Conservation (phyloP, 1,140 invertebrate genomes). For the Zophobas atratus region DNA sequence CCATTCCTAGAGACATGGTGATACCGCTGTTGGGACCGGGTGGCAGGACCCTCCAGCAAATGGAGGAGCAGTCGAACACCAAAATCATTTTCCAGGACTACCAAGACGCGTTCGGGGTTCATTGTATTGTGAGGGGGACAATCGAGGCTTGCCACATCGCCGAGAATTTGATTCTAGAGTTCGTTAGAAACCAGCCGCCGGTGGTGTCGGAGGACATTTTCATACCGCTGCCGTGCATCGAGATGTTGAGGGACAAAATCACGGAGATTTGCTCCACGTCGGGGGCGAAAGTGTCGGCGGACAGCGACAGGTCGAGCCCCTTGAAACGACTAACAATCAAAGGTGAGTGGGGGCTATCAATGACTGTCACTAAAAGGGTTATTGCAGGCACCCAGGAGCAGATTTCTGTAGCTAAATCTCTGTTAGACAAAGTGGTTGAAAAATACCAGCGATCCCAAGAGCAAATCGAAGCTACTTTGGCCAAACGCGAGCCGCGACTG, state of each 20-base stretch:
- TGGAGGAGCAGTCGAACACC: conserved; percentile 80
- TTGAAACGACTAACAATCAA: conserved; percentile 66
- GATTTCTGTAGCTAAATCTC: conserved; percentile 71
- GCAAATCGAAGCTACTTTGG: conserved; percentile 69
- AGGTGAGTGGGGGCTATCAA: conserved; percentile 57
- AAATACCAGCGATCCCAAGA: conserved; percentile 70
- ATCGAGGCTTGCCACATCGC: conserved; percentile 77
- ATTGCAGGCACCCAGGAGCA: conserved; percentile 69
- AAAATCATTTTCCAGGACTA: conserved; percentile 76
- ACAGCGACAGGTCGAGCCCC: conserved; percentile 56
- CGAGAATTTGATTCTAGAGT: conserved; percentile 79
- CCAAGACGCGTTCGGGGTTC: conserved; percentile 70
- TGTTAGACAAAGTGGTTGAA: conserved; percentile 75
- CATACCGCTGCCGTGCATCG: conserved; percentile 76
- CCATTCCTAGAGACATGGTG: conserved; percentile 69
- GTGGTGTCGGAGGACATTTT: conserved; percentile 76
- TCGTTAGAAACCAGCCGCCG: conserved; percentile 78
- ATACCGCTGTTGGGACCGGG: conserved; percentile 75
- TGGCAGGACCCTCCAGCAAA: conserved; percentile 78
- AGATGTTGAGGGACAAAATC: conserved; percentile 80
- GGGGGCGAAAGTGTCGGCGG: conserved; percentile 76
- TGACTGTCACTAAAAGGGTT: conserved; percentile 15
- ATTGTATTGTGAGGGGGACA: conserved; percentile 79
- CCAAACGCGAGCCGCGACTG: conserved; percentile 70
- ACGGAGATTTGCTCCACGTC: conserved; percentile 77